Percentiles rank a stretch among this genome's conserved stretches.
Evolutionary conservation across 2,113 vertebrate species (phyloP).

Genomic region (Egretta garzetta): DNA sequence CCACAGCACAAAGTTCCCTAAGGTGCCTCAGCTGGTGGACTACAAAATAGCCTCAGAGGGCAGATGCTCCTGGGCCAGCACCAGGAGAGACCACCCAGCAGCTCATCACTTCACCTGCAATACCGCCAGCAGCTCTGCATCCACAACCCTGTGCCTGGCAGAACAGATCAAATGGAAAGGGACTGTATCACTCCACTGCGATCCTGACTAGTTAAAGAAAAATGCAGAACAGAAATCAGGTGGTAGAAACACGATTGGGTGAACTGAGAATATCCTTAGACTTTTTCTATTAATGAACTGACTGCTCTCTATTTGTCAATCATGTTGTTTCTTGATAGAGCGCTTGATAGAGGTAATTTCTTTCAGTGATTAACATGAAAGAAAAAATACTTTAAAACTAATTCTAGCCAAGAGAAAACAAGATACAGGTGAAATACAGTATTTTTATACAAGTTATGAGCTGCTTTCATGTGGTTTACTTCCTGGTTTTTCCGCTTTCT

Average conservation of each 20-base stretch:
- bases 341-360: not conserved
- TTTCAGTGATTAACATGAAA: not conserved
- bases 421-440: not conserved
- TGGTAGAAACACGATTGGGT: not conserved
- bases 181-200: not conserved
- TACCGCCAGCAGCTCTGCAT: accelerated
- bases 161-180: not conserved
- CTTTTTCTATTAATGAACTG: not conserved
- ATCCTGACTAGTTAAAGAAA: not conserved
- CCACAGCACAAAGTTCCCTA: not conserved
- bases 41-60: not conserved
- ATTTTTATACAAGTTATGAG: not conserved
- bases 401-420: not conserved
- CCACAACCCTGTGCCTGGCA: not conserved
- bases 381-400: not conserved
- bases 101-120: accelerated
- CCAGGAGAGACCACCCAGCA: not conserved
- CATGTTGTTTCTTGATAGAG: not conserved
- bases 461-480: not conserved
- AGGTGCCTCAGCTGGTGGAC: not conserved
- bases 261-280: not conserved
- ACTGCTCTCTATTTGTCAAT: not conserved
- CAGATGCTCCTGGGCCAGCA: not conserved
- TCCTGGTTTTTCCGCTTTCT: not conserved
- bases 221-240: not conserved